These are phyloP conservation scores for Zele albiditarsus DNA, from an alignment of 2,888 invertebrate species.

Conservation along the genomic window DNA sequence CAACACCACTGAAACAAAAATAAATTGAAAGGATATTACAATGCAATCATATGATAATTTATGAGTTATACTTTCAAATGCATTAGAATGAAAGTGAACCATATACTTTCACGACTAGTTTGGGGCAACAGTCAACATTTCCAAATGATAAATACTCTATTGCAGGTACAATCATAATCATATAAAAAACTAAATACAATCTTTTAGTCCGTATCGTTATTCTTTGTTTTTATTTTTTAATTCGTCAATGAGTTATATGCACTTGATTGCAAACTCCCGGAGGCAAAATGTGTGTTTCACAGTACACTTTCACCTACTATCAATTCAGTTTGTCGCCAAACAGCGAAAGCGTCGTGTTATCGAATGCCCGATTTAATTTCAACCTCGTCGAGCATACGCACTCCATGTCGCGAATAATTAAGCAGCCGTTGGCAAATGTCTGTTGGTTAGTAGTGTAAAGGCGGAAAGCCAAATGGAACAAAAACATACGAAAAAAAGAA, in stretches of 20 bases:
- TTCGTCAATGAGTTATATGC: neutral
- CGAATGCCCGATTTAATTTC: conserved; percentile 47
- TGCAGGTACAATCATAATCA: neutral
- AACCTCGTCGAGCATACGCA: conserved; percentile 28
- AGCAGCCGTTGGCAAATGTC: conserved; percentile 45
- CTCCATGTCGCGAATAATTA: conserved; percentile 46
- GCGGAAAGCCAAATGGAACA: neutral
- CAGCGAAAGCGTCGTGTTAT: conserved; percentile 51
- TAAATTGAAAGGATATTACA: conserved; percentile 7
- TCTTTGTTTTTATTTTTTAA: neutral
- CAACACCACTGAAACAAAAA: conserved; percentile 75
- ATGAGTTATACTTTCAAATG: conserved; percentile 18
- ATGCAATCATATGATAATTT: conserved; percentile 2
- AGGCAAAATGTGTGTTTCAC: conserved; percentile 13
- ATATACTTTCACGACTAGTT: conserved; percentile 24
- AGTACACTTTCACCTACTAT: conserved; percentile 52
- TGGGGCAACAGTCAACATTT: neutral
- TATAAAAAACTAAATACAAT: neutral
- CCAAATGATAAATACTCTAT: conserved; percentile 3
- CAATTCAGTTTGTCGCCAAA: conserved; percentile 48
- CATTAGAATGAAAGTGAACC: conserved; percentile 1
- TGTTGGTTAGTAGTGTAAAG: neutral
- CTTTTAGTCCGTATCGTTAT: neutral
- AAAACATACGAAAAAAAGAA: conserved; percentile 21
- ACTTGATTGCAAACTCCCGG: conserved; percentile 17